Evolutionary conservation across 1,140 invertebrate genomes (phyloP).

Genomic region (Melanaphis sacchari): DNA sequence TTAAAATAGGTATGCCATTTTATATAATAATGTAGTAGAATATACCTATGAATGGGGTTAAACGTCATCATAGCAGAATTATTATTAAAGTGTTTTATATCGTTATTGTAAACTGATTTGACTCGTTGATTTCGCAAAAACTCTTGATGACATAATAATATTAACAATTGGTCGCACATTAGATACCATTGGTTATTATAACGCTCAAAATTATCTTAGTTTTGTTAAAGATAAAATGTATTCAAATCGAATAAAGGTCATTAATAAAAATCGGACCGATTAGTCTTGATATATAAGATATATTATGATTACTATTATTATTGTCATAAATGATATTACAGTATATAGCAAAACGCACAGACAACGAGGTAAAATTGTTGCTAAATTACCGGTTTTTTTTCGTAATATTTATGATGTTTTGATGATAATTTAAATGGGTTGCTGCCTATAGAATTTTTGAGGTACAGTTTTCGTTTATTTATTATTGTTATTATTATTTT

Average conservation of each 20-base stretch:
- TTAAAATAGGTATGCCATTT: neutral
- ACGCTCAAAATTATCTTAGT: neutral
- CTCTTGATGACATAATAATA: too few relatives aligned
- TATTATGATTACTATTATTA: neutral
- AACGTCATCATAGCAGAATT: neutral
- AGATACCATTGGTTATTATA: neutral
- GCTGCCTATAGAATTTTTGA: neutral
- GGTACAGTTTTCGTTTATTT: neutral
- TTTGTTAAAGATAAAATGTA: neutral
- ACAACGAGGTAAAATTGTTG: neutral
- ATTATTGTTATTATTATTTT: constrained; percentile 19
- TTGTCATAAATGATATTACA: neutral
- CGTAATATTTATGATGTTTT: neutral
- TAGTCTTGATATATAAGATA: neutral
- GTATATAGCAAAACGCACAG: neutral
- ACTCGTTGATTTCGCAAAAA: too few relatives aligned
- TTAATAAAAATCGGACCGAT: neutral
- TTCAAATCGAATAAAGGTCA: neutral
- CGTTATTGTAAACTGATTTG: neutral
- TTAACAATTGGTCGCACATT: too few relatives aligned
- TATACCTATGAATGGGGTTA: neutral
- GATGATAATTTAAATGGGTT: neutral
- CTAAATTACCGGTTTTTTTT: neutral
- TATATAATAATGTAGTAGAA: neutral
- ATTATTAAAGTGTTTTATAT: neutral